Conservation (phyloP, 2,113 vertebrate species). For the Cyprinodon variegatus region DNA sequence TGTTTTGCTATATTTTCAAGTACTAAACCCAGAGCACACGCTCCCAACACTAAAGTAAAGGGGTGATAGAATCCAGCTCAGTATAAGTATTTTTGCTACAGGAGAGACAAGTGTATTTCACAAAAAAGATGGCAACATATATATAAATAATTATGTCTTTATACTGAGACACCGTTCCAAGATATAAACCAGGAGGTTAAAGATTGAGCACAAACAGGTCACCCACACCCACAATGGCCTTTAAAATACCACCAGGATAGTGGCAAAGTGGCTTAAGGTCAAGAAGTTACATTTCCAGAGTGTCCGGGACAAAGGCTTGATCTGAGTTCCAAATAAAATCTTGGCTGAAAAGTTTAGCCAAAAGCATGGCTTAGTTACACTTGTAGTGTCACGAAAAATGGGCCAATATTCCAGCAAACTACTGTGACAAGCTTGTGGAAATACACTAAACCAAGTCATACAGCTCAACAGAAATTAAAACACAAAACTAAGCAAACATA, state of each 20-base stretch:
- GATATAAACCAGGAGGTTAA: not conserved
- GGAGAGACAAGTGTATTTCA: not conserved
- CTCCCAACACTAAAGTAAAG: not conserved
- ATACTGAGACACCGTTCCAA: not conserved
- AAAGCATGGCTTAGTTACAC: not conserved
- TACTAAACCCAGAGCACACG: not conserved
- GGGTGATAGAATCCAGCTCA: not conserved
- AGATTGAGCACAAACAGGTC: not conserved
- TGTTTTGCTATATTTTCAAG: not conserved
- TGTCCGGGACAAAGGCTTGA: not conserved
- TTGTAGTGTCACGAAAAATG: too few species aligned
- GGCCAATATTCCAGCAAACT: too few species aligned
- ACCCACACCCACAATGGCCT: not conserved
- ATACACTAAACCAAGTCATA: not conserved
- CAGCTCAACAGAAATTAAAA: not conserved
- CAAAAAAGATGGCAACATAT: not conserved
- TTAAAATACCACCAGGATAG: not conserved
- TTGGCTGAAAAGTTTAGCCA: not conserved
- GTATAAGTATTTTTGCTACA: not conserved
- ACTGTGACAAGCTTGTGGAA: too few species aligned
- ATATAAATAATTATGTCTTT: not conserved
- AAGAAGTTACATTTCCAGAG: not conserved
- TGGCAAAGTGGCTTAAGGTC: not conserved
- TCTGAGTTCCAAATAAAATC: not conserved
- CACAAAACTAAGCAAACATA: not conserved